Evolutionary conservation across 2,888 invertebrate genomes (phyloP).

Genomic region (Mellilla xanthometata): DNA sequence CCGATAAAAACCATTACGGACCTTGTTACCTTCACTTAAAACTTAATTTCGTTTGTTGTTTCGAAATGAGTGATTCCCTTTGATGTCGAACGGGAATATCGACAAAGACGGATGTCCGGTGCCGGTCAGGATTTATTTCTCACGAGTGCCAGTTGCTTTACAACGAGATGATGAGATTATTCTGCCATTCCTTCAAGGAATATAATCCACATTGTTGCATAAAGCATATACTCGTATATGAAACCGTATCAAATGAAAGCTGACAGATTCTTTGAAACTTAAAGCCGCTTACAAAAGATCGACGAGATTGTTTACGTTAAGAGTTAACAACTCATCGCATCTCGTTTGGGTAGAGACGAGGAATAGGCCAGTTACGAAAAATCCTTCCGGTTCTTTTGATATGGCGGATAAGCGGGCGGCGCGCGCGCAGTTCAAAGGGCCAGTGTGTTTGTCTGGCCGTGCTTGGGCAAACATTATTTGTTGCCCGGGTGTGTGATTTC

Average conservation of each 20-base stretch:
- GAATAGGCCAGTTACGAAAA: constrained; percentile 45
- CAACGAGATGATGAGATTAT: constrained; percentile 38
- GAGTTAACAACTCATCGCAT: constrained; percentile 42
- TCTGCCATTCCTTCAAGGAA: constrained; percentile 10
- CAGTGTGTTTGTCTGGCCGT: constrained; percentile 54
- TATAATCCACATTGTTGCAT: constrained; percentile 27
- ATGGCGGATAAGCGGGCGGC: constrained; percentile 58
- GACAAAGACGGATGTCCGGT: constrained; percentile 82
- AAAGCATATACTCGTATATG: constrained; percentile 16
- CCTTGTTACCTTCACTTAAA: constrained; percentile 47
- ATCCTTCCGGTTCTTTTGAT: constrained; percentile 74
- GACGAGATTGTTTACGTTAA: constrained; percentile 49
- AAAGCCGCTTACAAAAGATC: constrained; percentile 16
- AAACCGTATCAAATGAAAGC: constrained; percentile 2
- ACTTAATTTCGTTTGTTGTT: constrained; percentile 57
- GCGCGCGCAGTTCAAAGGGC: constrained; percentile 61
- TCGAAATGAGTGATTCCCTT: constrained; percentile 62
- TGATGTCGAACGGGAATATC: constrained; percentile 81
- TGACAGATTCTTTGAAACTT: constrained; percentile 11
- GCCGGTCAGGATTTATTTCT: constrained; percentile 82
- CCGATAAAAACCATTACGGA: constrained; percentile 32
- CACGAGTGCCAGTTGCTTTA: constrained; percentile 63
- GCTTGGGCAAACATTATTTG: constrained; percentile 68
- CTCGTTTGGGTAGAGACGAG: constrained; percentile 30
- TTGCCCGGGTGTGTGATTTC: constrained; percentile 59